Evolutionary conservation across 2,888 invertebrate genomes (phyloP).

Genomic region (Pandemis corylana): DNA sequence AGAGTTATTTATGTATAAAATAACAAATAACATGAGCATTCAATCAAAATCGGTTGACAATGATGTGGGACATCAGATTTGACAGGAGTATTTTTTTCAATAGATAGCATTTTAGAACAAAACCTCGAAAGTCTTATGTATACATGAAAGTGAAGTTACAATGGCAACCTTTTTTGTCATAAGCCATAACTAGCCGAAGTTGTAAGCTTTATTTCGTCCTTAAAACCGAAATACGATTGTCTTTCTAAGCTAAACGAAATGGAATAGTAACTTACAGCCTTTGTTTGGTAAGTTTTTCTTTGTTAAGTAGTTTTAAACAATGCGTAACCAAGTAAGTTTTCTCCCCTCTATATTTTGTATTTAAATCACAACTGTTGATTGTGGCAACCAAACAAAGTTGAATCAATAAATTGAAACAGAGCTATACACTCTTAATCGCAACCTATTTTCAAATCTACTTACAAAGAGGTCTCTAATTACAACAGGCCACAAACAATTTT

Average conservation of each 20-base stretch:
- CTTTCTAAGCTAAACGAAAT: no score
- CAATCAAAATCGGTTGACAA: not conserved
- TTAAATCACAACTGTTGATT: not conserved
- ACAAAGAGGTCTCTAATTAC: not conserved
- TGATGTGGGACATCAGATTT: not conserved
- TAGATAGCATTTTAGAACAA: not conserved
- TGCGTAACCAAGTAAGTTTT: not conserved
- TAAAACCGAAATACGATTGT: no score
- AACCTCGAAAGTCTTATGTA: not conserved
- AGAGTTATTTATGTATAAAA: not conserved
- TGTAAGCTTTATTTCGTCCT: no score
- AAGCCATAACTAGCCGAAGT: not conserved
- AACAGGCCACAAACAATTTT: slow-evolving; percentile 4
- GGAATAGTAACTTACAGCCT: no score
- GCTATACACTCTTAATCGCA: not conserved
- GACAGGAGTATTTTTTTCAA: not conserved
- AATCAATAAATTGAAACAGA: slow-evolving; percentile 15
- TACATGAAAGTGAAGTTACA: not conserved
- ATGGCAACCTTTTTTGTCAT: not conserved
- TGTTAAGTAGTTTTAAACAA: not conserved
- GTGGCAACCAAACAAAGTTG: slow-evolving; percentile 12
- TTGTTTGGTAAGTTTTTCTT: no score
- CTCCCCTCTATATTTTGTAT: not conserved
- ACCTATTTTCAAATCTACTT: not conserved
- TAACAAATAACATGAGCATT: not conserved